Percentiles rank a stretch among this genome's conserved stretches.
Conservation (phyloP, 2,888 invertebrate species). For the Teleiodes luculella region DNA sequence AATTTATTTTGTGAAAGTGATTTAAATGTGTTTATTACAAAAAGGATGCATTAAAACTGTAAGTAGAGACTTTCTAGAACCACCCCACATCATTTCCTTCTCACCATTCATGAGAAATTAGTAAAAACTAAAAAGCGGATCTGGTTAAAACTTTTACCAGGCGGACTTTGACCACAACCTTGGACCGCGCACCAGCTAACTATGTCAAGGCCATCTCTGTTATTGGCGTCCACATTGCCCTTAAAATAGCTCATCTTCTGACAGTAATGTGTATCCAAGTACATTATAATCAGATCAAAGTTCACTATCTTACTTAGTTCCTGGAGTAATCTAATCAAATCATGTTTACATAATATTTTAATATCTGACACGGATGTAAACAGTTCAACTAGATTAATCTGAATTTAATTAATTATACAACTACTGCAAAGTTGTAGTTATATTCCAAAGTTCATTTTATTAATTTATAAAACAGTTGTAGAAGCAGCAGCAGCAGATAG, state of each 20-base stretch:
- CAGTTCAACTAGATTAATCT: not conserved
- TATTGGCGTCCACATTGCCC: conserved; percentile 3
- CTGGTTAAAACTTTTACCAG: no score
- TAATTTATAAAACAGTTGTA: no score
- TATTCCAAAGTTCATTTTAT: no score
- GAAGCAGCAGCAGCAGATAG: no score
- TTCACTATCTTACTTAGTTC: not conserved
- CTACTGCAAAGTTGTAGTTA: no score
- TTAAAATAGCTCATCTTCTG: not conserved
- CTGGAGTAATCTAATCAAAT: not conserved
- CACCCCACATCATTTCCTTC: no score
- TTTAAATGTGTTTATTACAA: no score
- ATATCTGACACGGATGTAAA: not conserved
- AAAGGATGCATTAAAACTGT: no score
- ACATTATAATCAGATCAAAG: not conserved
- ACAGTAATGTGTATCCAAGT: not conserved
- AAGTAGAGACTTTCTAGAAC: no score
- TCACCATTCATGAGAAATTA: no score
- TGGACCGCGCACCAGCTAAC: conserved; percentile 1
- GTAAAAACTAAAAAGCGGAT: no score
- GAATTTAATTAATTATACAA: not conserved
- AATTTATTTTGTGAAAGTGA: no score
- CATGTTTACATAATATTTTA: not conserved
- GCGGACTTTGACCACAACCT: conserved; percentile 18
- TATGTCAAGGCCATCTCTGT: conserved; percentile 9